Evolutionary conservation across 2,113 vertebrate genomes (phyloP).

Genomic region (Platycercus adscitus): DNA sequence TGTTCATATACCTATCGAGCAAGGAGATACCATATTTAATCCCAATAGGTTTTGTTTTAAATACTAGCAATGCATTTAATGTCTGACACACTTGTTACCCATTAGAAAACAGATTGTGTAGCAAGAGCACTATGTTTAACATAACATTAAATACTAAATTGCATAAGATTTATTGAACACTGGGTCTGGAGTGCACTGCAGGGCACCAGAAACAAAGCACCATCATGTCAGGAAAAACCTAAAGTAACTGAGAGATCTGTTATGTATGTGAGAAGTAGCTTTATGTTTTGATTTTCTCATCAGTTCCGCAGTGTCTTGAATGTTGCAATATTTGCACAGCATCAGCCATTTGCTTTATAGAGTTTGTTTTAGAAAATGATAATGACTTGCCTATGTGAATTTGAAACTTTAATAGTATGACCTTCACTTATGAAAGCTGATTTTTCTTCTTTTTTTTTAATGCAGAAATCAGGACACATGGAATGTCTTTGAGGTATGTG

Average conservation of each 20-base stretch:
- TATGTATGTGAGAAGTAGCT: slow-evolving; percentile 30
- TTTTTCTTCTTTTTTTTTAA: not conserved
- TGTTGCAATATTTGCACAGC: slow-evolving; percentile 4
- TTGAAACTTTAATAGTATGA: not conserved
- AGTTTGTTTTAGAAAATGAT: not conserved
- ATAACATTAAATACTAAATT: slow-evolving; percentile 34
- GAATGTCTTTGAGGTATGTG: not conserved
- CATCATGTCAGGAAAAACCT: slow-evolving; percentile 22
- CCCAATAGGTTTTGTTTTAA: not conserved
- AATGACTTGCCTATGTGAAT: not conserved
- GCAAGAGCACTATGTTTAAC: slow-evolving; percentile 34
- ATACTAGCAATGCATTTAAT: not conserved
- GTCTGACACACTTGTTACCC: slow-evolving; percentile 36
- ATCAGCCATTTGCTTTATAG: not conserved
- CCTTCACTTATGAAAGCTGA: not conserved
- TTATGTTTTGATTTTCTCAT: not conserved
- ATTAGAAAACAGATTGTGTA: slow-evolving; percentile 45
- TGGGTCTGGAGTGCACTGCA: not conserved
- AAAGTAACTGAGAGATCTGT: slow-evolving; percentile 29
- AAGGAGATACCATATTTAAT: slow-evolving; percentile 4
- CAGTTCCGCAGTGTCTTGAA: not conserved
- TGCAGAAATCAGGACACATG: not conserved
- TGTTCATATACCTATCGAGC: not conserved
- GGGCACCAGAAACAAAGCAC: slow-evolving; percentile 36
- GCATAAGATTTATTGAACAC: slow-evolving; percentile 5